phyloP scores from a whole-genome alignment of 2,888 invertebrate species.

The Tiphia femorata region DNA sequence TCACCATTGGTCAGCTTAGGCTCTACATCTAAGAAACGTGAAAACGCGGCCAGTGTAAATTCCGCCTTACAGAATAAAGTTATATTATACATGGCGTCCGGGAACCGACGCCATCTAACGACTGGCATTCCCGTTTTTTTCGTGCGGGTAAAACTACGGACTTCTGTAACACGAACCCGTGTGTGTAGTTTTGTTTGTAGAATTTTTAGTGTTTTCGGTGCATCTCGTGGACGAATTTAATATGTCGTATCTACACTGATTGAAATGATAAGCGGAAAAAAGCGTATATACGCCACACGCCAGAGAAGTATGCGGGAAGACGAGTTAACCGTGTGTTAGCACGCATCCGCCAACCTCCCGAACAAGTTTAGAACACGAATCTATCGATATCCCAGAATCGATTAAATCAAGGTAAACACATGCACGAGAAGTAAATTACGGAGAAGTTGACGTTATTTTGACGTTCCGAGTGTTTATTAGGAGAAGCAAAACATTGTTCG shows the following conservation, averaged over 20 bases:
- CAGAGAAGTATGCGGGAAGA: conserved; percentile 49
- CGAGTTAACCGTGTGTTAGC: conserved; percentile 62
- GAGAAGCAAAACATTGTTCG: conserved; percentile 42
- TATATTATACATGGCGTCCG: conserved; percentile 58
- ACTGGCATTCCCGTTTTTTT: conserved; percentile 64
- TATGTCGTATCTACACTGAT: conserved; percentile 27
- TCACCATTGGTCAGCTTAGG: no score
- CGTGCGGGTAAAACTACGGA: conserved; percentile 55
- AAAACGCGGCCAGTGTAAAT: no score
- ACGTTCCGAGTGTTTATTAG: conserved; percentile 4
- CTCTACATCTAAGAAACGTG: no score
- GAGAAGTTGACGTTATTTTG: not conserved
- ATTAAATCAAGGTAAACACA: conserved; percentile 33
- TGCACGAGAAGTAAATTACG: not conserved
- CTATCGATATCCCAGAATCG: conserved; percentile 30
- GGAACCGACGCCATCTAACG: conserved; percentile 68
- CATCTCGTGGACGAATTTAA: conserved; percentile 17
- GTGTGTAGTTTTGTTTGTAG: conserved; percentile 41
- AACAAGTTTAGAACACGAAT: conserved; percentile 39
- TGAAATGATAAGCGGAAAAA: conserved; percentile 41
- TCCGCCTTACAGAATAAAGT: no score
- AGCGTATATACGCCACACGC: conserved; percentile 35
- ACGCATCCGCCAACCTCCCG: conserved; percentile 50
- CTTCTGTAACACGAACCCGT: conserved; percentile 49
- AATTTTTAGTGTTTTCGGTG: conserved; percentile 32